Base-by-base conservation (phyloP, 2,888 invertebrate species). In the Bellardia bayeri region DNA sequence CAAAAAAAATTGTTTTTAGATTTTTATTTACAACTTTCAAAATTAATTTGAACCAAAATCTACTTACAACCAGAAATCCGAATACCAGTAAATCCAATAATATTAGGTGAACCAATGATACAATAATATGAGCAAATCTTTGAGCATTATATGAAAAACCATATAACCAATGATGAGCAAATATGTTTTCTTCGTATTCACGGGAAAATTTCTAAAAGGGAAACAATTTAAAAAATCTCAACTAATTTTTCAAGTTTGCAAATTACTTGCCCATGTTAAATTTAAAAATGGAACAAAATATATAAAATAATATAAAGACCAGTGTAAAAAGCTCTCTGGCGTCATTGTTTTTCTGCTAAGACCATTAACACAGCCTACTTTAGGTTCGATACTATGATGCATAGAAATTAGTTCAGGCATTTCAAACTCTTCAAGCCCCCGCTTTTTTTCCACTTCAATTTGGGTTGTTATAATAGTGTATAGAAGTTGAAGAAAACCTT, bases 401-500 rank as follows among this genome's bases (percentile, higher is more conserved):
- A 92, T 58, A 54, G 90, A 90, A 1, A 91, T 83, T 16, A n/a
- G 0, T 4, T 8, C 54, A 13, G 58, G 45, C 33, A 58, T 64
- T 45, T 16, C 37, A 37, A 11, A 13, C 1, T 2, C n/a, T 16
- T 7, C 42, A 8, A 13, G 3, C n/a, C 2, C 9, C 42, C 23
- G 9, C 16, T 3, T 42, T 42, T 66, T 30, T 71, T 69, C 69
- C 23, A 30, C 13, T 23, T 72, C 54, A 0, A 30, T 30, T 63
- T 72, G 49, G 30, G 54, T 30, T 14, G 2, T 11, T n/a, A 42
- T n/a, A 45, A 68, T 42, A n/a, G 63, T 88, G 81, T 91, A 92
- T 74, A 92, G 91, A 40, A 92, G 58, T 76, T 92, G 92, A 2
- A 92, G 89, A 64, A 92, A 92, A 0, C 92, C 92, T 69, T 92